Evolutionary conservation across 2,113 vertebrate species (phyloP).

Genomic region (Eretmochelys imbricata): DNA sequence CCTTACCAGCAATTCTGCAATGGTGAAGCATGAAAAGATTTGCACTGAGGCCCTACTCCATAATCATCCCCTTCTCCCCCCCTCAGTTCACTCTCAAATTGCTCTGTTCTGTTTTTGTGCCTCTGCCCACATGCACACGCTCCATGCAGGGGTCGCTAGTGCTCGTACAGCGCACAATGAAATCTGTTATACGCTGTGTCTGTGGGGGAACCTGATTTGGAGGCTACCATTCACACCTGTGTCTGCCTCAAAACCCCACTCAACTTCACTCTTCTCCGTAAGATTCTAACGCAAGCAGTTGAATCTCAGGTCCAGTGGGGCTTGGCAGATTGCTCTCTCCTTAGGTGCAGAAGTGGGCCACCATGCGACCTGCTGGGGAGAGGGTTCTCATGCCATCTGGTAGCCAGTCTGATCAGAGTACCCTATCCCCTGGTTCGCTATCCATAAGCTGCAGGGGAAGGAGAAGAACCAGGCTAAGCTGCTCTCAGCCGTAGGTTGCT

Average conservation of each 20-base stretch:
- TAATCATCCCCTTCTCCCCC: fast-evolving
- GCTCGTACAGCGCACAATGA: fast-evolving
- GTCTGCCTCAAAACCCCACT: fast-evolving
- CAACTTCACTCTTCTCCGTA: fast-evolving
- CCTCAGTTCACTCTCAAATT: background rate
- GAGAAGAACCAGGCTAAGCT: background rate
- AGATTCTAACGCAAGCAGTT: fast-evolving
- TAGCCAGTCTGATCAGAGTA: background rate
- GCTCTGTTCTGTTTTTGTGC: background rate
- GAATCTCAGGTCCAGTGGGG: fast-evolving
- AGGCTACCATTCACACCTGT: background rate
- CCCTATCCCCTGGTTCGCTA: fast-evolving
- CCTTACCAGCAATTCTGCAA: fast-evolving
- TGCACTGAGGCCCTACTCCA: fast-evolving
- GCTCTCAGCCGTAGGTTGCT: background rate
- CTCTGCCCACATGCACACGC: fast-evolving
- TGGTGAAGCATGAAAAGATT: fast-evolving
- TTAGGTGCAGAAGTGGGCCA: background rate
- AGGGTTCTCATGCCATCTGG: fast-evolving
- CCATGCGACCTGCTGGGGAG: background rate
- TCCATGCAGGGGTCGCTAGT: background rate
- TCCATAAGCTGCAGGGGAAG: background rate
- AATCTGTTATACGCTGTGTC: fast-evolving
- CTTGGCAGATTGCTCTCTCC: background rate
- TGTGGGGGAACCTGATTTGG: fast-evolving